Evolutionary conservation across 1,140 invertebrate genomes (phyloP), one percentile per base, ranked within the genome.

Genomic region (Ceratosolen solmsi): DNA sequence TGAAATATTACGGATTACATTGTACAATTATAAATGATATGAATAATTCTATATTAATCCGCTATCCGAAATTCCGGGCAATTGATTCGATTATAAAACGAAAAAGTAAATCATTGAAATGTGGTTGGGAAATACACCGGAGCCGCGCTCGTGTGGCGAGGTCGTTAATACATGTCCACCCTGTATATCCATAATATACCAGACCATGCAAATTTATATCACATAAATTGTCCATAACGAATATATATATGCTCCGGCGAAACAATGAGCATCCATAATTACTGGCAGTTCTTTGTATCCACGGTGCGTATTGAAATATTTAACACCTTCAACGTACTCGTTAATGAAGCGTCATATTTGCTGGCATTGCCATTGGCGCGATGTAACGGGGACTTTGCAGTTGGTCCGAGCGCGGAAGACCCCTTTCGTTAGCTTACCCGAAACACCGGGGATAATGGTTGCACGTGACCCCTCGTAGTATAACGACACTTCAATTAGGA

Each of bases 401-500:
- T 76, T 49, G 49, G 68, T 71, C 73, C 74, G 25, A 25, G 5
- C 27, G 20, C n/a, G 60, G 27, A 68, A 78, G 46, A 27, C 68
- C n/a, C n/a, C n/a, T n/a, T n/a, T 78, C 76, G 60, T 78, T 71
- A 71, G 65, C n/a, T 70, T 27, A 27, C 13, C n/a, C 60, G 60
- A 78, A 78, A 78, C 38, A 78, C 51, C 36, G 38, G 38, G 78
- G 54, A 71, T 73, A 80, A 73, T 80, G 60, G 63, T 36, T 54
- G 65, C 65, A 72, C 54, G 70, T 63, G 68, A 73, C 20, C 70
- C 36, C 54, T 72, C n/a, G 38, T 46, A 27, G 30, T 72, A 63
- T 73, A 73, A 63, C 68, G 78, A 80, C 70, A 72, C 78, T 80
- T 80, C 54, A 80, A 80, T 80, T 80, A 80, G 54, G 54, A 80